Evolutionary conservation across 2,113 vertebrate species (phyloP).

Genomic region (Ctenomys sociabilis): DNA sequence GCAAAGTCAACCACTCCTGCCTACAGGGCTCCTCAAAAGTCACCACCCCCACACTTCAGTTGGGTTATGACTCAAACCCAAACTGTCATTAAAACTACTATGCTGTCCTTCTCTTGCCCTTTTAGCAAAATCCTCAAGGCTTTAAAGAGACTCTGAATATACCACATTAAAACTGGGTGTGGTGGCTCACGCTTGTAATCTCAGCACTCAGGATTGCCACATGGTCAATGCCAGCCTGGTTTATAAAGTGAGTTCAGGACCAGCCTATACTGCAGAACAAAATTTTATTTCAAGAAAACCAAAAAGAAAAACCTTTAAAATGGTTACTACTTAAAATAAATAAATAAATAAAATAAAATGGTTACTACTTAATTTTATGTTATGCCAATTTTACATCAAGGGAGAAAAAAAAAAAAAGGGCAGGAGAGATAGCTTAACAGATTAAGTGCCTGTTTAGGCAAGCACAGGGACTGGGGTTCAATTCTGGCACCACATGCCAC

Average conservation of each 20-base stretch:
- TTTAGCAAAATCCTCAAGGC: not conserved
- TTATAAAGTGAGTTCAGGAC: not conserved
- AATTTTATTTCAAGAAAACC: not conserved
- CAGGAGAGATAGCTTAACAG: too few species aligned
- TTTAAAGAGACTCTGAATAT: not conserved
- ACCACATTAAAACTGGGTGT: not conserved
- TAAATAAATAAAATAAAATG: too few species aligned
- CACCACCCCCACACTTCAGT: not conserved
- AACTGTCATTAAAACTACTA: slow-evolving; percentile 11
- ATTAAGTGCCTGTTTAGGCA: too few species aligned
- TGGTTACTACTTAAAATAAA: not conserved
- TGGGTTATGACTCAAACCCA: slow-evolving; percentile 58
- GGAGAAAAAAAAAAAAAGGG: not conserved
- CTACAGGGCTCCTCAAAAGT: not conserved
- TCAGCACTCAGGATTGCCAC: not conserved
- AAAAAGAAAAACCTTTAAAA: not conserved
- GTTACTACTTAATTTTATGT: not conserved
- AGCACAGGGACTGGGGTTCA: too few species aligned
- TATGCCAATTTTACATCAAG: not conserved
- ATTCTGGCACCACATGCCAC: too few species aligned
- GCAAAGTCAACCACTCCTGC: not conserved
- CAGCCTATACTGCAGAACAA: not conserved
- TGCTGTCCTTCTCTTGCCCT: not conserved
- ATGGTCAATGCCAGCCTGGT: not conserved
- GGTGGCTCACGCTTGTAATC: not conserved